A percentile compares a stretch with the other conserved stretches of the same genome.
Conservation (phyloP, 1,140 invertebrate species). For the Drosophila nasuta region DNA sequence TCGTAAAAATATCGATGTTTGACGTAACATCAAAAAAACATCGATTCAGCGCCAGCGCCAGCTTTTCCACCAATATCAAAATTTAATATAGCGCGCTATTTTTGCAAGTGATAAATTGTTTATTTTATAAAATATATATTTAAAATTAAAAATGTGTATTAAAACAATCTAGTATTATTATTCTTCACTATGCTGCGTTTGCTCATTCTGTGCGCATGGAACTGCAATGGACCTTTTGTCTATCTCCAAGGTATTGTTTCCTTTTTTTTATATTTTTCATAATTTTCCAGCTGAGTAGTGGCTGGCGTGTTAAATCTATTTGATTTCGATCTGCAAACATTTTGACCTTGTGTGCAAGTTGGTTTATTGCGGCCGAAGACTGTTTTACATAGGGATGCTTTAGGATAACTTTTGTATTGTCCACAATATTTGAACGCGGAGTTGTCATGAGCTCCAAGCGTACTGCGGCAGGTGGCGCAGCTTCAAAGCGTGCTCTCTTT, state of each 20-base stretch:
- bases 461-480: slow-evolving; percentile 44
- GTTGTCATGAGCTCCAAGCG: slow-evolving; percentile 33
- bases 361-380: not conserved
- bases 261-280: not conserved
- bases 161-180: too few relatives aligned
- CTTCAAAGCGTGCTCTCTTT: slow-evolving; percentile 32
- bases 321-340: not conserved
- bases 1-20: too few relatives aligned
- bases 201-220: not conserved
- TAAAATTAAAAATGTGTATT: too few relatives aligned
- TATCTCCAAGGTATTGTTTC: not conserved
- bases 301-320: not conserved
- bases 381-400: slow-evolving; percentile 2
- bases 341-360: not conserved
- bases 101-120: too few relatives aligned
- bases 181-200: not conserved
- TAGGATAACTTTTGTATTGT: slow-evolving; percentile 2
- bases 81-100: too few relatives aligned
- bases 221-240: too few relatives aligned
- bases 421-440: not conserved
- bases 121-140: too few relatives aligned
- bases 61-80: too few relatives aligned
- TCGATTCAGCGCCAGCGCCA: too few relatives aligned
- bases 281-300: slow-evolving; percentile 5
- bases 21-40: too few relatives aligned